Conservation (phyloP, 2,113 vertebrate genomes). For the Erythrolamprus reginae region DNA sequence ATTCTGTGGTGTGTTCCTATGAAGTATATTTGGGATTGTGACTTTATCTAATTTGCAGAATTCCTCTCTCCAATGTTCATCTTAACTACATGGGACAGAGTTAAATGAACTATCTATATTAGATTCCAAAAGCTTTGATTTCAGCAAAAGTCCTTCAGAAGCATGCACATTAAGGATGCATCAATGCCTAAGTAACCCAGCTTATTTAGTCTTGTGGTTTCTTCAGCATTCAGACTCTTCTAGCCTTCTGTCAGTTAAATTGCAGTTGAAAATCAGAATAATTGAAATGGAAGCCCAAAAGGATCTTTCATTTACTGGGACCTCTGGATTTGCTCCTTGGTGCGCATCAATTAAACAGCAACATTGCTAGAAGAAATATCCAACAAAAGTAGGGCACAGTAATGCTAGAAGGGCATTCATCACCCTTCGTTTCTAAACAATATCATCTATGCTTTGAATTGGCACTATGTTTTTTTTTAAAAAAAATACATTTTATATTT, state of each 20-base stretch:
- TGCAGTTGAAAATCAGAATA: slow-evolving; percentile 24
- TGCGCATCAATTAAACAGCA: slow-evolving; percentile 21
- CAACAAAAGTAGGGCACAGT: slow-evolving; percentile 22
- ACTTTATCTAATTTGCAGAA: neutral
- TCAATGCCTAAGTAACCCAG: neutral
- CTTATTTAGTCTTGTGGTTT: slow-evolving; percentile 24
- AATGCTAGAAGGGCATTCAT: neutral
- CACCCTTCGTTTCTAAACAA: slow-evolving; percentile 4
- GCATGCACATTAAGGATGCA: neutral
- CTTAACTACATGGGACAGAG: neutral
- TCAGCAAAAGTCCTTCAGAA: neutral
- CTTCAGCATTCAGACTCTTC: neutral
- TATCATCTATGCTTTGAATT: slow-evolving; percentile 1
- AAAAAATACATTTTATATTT: neutral
- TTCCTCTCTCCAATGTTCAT: neutral
- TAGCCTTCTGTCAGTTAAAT: slow-evolving; percentile 17
- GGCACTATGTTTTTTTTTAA: neutral
- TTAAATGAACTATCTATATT: neutral
- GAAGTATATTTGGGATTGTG: neutral
- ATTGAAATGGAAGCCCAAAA: slow-evolving; percentile 23
- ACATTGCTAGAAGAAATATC: slow-evolving; percentile 5
- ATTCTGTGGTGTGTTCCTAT: neutral
- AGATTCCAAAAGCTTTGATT: neutral
- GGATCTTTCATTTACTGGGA: neutral
- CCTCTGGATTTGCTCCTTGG: slow-evolving; percentile 13